phyloP scores from a whole-genome alignment of 1,140 invertebrate species.

The Brachionus paranguensis region DNA sequence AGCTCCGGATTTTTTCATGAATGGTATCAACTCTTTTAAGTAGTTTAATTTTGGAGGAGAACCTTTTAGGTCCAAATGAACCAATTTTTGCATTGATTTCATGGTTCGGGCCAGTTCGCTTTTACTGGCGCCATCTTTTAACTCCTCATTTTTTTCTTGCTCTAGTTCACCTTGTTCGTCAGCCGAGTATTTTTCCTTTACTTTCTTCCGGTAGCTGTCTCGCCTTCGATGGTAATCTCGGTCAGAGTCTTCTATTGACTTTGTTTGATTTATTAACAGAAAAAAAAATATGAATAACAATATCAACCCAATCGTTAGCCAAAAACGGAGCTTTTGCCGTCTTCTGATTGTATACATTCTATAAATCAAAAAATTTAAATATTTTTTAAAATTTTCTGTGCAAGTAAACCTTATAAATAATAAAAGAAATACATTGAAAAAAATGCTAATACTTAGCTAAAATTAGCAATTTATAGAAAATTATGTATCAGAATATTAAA shows the following conservation, averaged over 20 bases:
- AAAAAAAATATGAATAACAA: background rate
- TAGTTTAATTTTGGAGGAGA: constrained; percentile 66
- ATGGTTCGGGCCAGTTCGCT: background rate
- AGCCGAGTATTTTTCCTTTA: background rate
- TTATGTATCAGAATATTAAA: background rate
- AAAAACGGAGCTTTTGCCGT: background rate
- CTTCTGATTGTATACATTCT: constrained; percentile 7
- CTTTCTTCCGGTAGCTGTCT: background rate
- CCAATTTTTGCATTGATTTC: constrained; percentile 19
- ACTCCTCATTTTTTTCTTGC: background rate
- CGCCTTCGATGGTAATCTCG: background rate
- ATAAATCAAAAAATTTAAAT: background rate
- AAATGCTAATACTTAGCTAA: background rate
- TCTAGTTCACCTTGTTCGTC: background rate
- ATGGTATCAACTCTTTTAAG: constrained; percentile 61
- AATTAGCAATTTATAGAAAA: background rate
- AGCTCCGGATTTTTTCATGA: constrained; percentile 71
- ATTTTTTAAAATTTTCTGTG: background rate
- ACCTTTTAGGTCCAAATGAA: constrained; percentile 81
- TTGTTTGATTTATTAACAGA: background rate
- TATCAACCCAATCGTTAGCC: background rate
- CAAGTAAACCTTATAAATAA: background rate
- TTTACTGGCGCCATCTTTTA: background rate
- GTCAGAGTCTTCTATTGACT: background rate
- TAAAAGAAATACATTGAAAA: background rate